Percentiles rank a stretch among this genome's conserved stretches.
Conservation (phyloP, 1,140 invertebrate genomes). For the Diprion similis region DNA sequence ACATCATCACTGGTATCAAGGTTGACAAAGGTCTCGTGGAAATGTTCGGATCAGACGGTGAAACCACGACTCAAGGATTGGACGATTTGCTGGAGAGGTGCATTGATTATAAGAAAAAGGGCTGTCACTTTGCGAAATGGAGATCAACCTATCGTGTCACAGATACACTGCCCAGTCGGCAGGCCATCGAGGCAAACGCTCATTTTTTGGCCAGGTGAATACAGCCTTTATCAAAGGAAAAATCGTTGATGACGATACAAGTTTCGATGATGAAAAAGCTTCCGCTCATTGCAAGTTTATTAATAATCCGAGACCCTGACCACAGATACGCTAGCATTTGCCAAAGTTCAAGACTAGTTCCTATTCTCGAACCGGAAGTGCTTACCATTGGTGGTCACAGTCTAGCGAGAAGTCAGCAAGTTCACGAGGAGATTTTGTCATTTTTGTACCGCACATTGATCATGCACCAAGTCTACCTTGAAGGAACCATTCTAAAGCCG, state of each 20-base stretch:
- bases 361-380: conserved; percentile 48
- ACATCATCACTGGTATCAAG: conserved; percentile 65
- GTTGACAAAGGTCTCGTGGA: conserved; percentile 64
- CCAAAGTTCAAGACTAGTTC: conserved; percentile 16
- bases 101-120: conserved; percentile 75
- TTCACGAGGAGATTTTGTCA: conserved; percentile 70
- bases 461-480: conserved; percentile 76
- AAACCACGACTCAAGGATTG: conserved; percentile 74
- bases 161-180: conserved; percentile 67
- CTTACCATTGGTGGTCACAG: conserved; percentile 74
- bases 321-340: conserved; percentile 21
- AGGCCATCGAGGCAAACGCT: conserved; percentile 73
- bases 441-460: conserved; percentile 74
- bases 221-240: conserved; percentile 46
- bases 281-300: too few species aligned
- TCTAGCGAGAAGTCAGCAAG: conserved; percentile 68
- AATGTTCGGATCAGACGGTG: conserved; percentile 67
- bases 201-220: conserved; percentile 78
- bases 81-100: conserved; percentile 72
- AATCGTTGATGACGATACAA: neutral
- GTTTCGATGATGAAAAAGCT: too few species aligned
- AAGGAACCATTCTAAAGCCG: conserved; percentile 76
- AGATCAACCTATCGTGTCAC: conserved; percentile 74
- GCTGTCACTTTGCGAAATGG: conserved; percentile 80
- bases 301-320: neutral